Evolutionary conservation across 2,113 vertebrate species (phyloP).

Genomic region (Protobothrops flavoviridis): DNA sequence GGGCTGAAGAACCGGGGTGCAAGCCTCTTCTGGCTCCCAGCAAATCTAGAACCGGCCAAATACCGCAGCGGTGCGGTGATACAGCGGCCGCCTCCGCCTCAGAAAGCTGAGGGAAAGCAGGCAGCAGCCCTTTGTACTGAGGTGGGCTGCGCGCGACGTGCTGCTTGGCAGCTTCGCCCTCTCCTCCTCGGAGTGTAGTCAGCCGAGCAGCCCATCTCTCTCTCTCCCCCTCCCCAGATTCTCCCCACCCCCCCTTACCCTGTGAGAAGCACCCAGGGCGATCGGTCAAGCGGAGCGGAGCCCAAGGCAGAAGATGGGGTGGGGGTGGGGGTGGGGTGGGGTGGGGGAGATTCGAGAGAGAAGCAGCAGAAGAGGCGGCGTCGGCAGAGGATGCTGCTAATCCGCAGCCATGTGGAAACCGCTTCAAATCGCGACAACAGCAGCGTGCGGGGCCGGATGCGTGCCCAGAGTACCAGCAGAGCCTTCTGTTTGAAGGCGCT

Average conservation of each 20-base stretch:
- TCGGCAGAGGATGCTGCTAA: constrained; percentile 48
- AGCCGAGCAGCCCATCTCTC: neutral
- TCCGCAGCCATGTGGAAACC: constrained; percentile 48
- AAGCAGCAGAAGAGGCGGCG: neutral
- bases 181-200: neutral
- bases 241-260: neutral
- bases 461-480: neutral
- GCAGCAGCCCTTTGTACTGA: neutral
- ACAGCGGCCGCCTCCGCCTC: constrained; percentile 15
- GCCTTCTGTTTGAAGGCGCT: neutral
- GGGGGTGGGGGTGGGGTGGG: neutral
- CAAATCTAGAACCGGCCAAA: neutral
- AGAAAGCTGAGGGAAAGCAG: neutral
- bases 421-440: constrained; percentile 31
- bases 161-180: constrained; percentile 13
- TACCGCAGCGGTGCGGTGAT: neutral
- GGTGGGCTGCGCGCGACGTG: constrained; percentile 36
- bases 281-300: constrained; percentile 24
- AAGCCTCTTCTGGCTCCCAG: neutral
- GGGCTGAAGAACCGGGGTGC: neutral
- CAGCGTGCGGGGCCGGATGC: constrained; percentile 51
- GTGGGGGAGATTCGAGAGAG: neutral
- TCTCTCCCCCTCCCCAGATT: constrained; percentile 27
- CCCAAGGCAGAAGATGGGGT: constrained; percentile 7
- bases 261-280: constrained; percentile 25